Evolutionary conservation across 2,113 vertebrate genomes (phyloP).

Genomic region (Vimba vimba): DNA sequence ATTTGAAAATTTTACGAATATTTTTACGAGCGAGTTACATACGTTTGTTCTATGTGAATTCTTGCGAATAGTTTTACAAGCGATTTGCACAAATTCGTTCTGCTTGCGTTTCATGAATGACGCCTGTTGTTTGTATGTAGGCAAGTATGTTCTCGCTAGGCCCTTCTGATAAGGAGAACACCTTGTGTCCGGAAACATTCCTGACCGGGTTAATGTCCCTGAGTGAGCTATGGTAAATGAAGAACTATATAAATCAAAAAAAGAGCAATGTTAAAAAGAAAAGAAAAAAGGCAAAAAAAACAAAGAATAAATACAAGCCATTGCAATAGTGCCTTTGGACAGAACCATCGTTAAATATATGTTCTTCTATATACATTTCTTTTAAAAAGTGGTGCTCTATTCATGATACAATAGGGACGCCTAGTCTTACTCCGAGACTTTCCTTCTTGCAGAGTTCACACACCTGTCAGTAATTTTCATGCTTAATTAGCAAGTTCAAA

Average conservation of each 20-base stretch:
- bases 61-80: background rate
- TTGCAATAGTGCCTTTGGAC: conserved; percentile 60
- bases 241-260: conserved; percentile 16
- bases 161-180: conserved; percentile 42
- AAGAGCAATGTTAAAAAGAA: background rate
- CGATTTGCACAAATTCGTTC: background rate
- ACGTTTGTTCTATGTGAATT: background rate
- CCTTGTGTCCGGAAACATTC: conserved; percentile 54
- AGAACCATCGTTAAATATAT: conserved; percentile 56
- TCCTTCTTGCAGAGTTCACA: background rate
- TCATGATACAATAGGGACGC: background rate
- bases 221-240: conserved; percentile 55
- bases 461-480: background rate
- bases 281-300: conserved; percentile 28
- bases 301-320: conserved; percentile 60
- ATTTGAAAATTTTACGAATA: background rate
- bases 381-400: conserved; percentile 44
- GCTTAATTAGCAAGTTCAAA: background rate
- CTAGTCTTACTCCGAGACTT: background rate
- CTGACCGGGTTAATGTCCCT: conserved; percentile 60
- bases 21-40: background rate
- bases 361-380: conserved; percentile 56
- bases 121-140: background rate
- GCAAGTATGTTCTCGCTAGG: background rate
- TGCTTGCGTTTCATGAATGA: background rate